Conservation (phyloP, 2,888 invertebrate genomes). For the Drosophila anceps region DNA sequence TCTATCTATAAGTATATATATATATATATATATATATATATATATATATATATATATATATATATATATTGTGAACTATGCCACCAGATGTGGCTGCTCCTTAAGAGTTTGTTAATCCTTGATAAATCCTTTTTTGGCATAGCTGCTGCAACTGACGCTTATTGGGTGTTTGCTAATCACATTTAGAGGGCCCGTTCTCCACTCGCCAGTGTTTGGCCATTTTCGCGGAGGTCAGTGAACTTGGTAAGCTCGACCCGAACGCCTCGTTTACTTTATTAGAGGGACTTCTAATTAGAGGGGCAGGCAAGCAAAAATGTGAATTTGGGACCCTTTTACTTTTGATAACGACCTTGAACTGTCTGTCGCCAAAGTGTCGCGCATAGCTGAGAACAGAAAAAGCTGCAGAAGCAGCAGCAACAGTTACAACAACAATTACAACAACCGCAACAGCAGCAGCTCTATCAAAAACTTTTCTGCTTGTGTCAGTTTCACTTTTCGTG, state of each 20-base stretch:
- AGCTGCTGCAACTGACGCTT: slow-evolving; percentile 41
- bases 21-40: neutral
- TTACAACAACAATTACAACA: slow-evolving; percentile 21
- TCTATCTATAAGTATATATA: neutral
- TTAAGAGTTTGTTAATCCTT: slow-evolving; percentile 43
- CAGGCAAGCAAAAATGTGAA: neutral
- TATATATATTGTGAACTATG: neutral
- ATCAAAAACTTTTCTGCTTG: slow-evolving; percentile 58
- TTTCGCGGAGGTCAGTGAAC: slow-evolving; percentile 33
- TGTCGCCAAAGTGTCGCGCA: slow-evolving; percentile 62
- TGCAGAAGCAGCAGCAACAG: slow-evolving; percentile 18
- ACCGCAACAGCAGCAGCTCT: slow-evolving; percentile 10
- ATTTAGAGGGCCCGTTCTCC: slow-evolving; percentile 17
- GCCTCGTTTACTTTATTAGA: neutral
- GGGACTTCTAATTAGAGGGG: neutral
- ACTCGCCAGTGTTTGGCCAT: neutral
- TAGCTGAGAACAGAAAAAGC: slow-evolving; percentile 36
- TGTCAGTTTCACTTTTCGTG: slow-evolving; percentile 71
- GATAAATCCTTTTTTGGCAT: slow-evolving; percentile 26
- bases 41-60: neutral
- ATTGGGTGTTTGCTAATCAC: slow-evolving; percentile 48
- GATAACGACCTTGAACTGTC: slow-evolving; percentile 67
- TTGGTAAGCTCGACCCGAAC: neutral
- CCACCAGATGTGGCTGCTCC: slow-evolving; percentile 32
- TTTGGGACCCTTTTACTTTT: slow-evolving; percentile 15